These are phyloP conservation scores for Siphlonurus alternatus DNA, from an alignment of 2,888 invertebrate genomes.

Conservation along the genomic window DNA sequence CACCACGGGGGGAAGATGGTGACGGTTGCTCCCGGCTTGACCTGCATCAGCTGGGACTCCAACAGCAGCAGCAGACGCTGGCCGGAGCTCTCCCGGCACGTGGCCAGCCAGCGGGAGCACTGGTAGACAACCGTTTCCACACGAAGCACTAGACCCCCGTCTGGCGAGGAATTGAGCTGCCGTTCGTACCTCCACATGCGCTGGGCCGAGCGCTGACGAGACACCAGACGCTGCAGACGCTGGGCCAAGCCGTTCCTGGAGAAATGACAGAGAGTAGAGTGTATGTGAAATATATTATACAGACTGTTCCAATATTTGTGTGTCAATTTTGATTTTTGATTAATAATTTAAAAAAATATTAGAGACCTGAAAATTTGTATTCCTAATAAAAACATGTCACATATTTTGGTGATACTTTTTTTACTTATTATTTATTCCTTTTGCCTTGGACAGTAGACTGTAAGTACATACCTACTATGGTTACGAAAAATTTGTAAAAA, in stretches of 20 bases:
- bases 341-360: no score
- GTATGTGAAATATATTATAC: no score
- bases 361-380: no score
- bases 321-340: no score
- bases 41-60: neutral
- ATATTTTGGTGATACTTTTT: no score
- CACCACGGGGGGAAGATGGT: neutral
- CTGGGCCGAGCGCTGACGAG: neutral
- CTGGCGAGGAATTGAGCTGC: neutral
- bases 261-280: no score
- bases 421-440: no score
- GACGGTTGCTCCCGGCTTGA: neutral
- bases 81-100: neutral
- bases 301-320: no score
- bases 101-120: neutral
- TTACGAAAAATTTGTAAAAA: no score
- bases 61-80: neutral
- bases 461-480: no score
- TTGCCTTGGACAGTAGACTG: no score
- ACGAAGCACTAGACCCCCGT: neutral
- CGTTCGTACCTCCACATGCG: neutral
- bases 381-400: no score
- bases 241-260: neutral
- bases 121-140: neutral
- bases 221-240: neutral